Conservation (phyloP, 2,888 invertebrate genomes). For the Hypomecis atomaria region DNA sequence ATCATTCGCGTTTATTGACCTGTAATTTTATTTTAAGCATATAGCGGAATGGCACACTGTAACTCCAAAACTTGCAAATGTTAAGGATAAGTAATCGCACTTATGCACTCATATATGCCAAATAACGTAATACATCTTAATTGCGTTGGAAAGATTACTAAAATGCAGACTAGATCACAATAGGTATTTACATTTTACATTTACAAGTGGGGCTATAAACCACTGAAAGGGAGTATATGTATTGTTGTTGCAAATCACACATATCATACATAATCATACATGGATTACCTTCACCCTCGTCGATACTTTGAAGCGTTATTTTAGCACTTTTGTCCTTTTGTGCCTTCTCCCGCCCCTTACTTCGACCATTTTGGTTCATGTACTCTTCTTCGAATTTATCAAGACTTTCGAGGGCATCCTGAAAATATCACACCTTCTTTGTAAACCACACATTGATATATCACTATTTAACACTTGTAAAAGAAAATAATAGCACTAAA, state of each 20-base stretch:
- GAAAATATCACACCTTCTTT: conserved; percentile 50
- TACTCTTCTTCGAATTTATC: conserved; percentile 72
- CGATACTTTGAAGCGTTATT: conserved; percentile 70
- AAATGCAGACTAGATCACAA: too few species aligned
- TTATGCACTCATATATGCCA: too few species aligned
- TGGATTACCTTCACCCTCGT: conserved; percentile 71
- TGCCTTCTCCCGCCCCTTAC: conserved; percentile 57
- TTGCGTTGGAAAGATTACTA: too few species aligned
- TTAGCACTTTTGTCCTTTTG: conserved; percentile 62
- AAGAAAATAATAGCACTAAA: conserved; percentile 9
- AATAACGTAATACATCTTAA: too few species aligned
- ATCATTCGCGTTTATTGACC: too few species aligned
- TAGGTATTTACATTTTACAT: too few species aligned
- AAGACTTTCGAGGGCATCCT: conserved; percentile 64
- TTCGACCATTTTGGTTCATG: conserved; percentile 59
- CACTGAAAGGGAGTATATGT: neutral
- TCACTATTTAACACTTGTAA: conserved; percentile 13
- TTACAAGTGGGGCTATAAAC: too few species aligned
- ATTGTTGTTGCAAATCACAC: neutral
- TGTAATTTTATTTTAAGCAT: too few species aligned
- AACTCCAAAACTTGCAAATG: too few species aligned
- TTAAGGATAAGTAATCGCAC: too few species aligned
- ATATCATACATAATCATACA: too few species aligned
- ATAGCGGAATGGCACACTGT: too few species aligned
- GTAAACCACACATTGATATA: conserved; percentile 22